phyloP scores from a whole-genome alignment of 2,888 invertebrate species.

The Aphidoletes aphidimyza region DNA sequence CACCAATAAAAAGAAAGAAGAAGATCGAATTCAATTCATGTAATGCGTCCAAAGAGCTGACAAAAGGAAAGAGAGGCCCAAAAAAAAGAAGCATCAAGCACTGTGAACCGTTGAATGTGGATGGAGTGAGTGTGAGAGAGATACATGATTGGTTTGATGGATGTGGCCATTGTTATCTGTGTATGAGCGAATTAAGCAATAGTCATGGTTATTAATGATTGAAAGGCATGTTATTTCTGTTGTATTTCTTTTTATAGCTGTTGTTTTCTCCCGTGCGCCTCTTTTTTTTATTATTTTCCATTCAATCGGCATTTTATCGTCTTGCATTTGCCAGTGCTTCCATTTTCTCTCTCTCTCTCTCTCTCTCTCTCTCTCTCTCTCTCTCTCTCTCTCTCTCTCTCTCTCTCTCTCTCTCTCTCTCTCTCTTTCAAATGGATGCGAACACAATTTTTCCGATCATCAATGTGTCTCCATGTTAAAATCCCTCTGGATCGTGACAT shows the following conservation, averaged over 20 bases:
- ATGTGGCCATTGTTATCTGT: slow-evolving; percentile 25
- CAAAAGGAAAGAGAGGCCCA: neutral
- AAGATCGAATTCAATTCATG: neutral
- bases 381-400: no score
- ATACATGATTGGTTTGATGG: neutral
- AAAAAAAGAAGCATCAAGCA: neutral
- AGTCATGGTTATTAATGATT: slow-evolving; percentile 53
- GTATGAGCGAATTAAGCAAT: slow-evolving; percentile 12
- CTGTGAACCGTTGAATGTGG: neutral
- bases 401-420: no score
- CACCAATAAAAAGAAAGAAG: neutral
- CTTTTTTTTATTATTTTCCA: slow-evolving; percentile 22
- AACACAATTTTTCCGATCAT: no score
- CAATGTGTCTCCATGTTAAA: neutral
- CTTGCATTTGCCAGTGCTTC: no score
- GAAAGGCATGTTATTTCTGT: slow-evolving; percentile 31
- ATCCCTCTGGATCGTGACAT: neutral
- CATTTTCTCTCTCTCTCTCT: no score
- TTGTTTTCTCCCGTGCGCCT: slow-evolving; percentile 32
- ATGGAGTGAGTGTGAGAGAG: neutral
- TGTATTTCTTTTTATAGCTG: neutral
- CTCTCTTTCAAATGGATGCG: no score
- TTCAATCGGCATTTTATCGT: slow-evolving; percentile 36
- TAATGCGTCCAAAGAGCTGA: neutral
- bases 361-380: no score